These are phyloP conservation scores for Hydraecia micacea DNA, from an alignment of 2,888 invertebrate genomes.

Conservation along the genomic window DNA sequence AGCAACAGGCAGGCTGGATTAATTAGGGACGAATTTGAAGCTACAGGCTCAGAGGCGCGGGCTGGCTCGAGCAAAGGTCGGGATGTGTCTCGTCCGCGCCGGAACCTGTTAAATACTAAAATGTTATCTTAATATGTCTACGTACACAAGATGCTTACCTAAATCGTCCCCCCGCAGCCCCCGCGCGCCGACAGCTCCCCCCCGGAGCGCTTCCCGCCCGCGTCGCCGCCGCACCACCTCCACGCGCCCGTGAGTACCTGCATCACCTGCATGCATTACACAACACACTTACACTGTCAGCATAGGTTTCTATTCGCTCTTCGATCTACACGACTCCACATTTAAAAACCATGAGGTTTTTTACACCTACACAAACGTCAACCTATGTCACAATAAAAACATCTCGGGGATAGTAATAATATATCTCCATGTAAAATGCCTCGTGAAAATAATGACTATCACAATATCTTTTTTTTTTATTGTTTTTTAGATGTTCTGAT, in stretches of 20 bases:
- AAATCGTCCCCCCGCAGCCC: constrained; percentile 17
- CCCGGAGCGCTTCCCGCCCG: constrained; percentile 61
- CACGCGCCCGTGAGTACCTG: constrained; percentile 25
- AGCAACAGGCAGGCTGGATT: no score
- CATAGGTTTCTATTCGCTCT: neutral
- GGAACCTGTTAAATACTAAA: no score
- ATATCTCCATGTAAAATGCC: neutral
- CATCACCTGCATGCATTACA: neutral
- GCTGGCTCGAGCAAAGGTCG: no score
- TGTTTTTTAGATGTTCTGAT: no score
- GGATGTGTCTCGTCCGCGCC: no score
- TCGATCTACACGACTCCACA: neutral
- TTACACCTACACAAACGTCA: neutral
- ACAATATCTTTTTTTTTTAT: neutral
- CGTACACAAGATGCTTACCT: neutral
- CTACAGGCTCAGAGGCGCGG: no score
- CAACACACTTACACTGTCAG: neutral
- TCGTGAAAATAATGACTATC: neutral
- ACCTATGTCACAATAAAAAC: neutral
- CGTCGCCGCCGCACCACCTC: constrained; percentile 55
- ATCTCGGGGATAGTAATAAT: neutral
- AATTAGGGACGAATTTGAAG: no score
- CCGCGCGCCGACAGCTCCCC: constrained; percentile 60
- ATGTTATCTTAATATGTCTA: no score
- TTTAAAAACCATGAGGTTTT: neutral